phyloP scores from a whole-genome alignment of 2,888 invertebrate species.

The Pristionchus arcanus region DNA sequence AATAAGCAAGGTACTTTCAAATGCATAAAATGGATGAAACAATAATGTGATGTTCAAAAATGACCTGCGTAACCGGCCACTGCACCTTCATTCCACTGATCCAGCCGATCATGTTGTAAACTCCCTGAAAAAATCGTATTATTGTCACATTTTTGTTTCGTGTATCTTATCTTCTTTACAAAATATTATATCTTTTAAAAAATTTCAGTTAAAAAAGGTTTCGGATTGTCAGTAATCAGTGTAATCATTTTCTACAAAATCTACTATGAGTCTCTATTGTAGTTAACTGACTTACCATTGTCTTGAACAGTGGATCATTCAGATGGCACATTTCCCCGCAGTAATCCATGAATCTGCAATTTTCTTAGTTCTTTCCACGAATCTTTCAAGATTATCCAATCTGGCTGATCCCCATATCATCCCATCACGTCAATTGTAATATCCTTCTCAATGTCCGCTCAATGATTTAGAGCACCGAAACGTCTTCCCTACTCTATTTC shows the following conservation, averaged over 20 bases:
- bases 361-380: background rate
- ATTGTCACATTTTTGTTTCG: background rate
- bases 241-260: too few species aligned
- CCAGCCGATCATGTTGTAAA: slow-evolving; percentile 36
- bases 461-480: slow-evolving; percentile 11
- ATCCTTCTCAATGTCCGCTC: background rate
- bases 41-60: too few species aligned
- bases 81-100: slow-evolving; percentile 36
- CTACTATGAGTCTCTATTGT: too few species aligned
- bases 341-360: slow-evolving; percentile 64
- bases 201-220: too few species aligned
- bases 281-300: too few species aligned
- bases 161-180: too few species aligned
- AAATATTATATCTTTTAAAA: too few species aligned
- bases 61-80: slow-evolving; percentile 53
- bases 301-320: slow-evolving; percentile 67
- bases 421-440: background rate
- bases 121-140: slow-evolving; percentile 4
- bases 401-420: background rate
- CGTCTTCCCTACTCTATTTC: background rate
- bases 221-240: too few species aligned
- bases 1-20: background rate
- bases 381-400: background rate
- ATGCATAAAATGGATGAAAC: too few species aligned
- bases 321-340: slow-evolving; percentile 66